phyloP scores from a whole-genome alignment of 2,113 vertebrate genomes.

The Vireo altiloquus region DNA sequence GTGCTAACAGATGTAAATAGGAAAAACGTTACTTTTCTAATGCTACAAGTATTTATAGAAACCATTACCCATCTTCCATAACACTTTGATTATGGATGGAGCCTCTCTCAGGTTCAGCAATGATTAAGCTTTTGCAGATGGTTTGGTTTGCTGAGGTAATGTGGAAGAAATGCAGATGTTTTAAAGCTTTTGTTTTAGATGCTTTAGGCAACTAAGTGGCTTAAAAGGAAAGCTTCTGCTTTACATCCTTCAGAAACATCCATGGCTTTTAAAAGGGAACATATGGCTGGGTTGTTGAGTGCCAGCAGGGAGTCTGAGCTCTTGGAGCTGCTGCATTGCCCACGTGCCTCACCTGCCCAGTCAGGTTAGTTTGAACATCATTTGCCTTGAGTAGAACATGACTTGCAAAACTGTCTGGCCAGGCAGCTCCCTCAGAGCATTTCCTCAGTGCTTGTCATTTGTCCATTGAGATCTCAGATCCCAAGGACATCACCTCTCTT shows the following conservation, averaged over 20 bases:
- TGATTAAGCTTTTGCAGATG: conserved; percentile 37
- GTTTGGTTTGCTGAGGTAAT: background rate
- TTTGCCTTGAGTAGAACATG: background rate
- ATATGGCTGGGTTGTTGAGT: background rate
- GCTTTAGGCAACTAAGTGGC: background rate
- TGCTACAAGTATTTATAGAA: conserved; percentile 32
- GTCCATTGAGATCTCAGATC: background rate
- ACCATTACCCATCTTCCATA: background rate
- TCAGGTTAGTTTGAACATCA: background rate
- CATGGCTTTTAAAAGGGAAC: background rate
- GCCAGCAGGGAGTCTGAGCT: background rate
- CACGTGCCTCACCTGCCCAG: accelerated
- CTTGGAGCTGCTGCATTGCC: background rate
- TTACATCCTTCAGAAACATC: background rate
- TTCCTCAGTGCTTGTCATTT: background rate
- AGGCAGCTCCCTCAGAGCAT: background rate
- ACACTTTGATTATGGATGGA: background rate
- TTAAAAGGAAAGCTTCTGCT: background rate
- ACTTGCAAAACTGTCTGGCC: background rate
- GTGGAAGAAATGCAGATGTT: background rate
- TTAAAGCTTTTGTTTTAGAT: background rate
- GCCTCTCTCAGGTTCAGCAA: background rate
- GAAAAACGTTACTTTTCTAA: background rate
- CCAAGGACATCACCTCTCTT: background rate
- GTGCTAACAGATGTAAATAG: conserved; percentile 16